Evolutionary conservation across 2,797 vertebrate species (phyloP).

Genomic region (Bovichtus diacanthus): DNA sequence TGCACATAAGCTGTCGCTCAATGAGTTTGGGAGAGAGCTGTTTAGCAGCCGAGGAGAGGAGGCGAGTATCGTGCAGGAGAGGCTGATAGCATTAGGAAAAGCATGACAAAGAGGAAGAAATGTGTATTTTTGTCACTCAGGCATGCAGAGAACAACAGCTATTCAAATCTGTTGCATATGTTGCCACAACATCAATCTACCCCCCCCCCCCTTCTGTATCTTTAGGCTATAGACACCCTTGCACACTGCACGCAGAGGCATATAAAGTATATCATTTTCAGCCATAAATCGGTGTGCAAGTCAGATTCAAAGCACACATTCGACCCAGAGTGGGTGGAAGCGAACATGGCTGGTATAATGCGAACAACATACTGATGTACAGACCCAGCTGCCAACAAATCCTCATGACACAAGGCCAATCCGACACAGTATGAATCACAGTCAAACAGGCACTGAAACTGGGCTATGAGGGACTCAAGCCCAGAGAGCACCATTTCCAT

Average conservation of each 20-base stretch:
- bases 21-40: slow-evolving; percentile 50
- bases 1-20: slow-evolving; percentile 30
- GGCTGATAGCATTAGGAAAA: slow-evolving; percentile 14
- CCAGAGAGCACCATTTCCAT: slow-evolving; percentile 11
- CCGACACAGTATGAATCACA: slow-evolving; percentile 61
- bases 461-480: slow-evolving; percentile 24
- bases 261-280: background rate
- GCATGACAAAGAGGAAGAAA: slow-evolving; percentile 21
- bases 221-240: background rate
- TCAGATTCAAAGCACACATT: slow-evolving; percentile 36
- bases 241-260: slow-evolving; percentile 6
- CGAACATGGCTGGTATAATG: slow-evolving; percentile 54
- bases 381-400: slow-evolving; percentile 64
- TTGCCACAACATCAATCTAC: slow-evolving; percentile 1
- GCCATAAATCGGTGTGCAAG: slow-evolving; percentile 24
- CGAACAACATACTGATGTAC: slow-evolving; percentile 51
- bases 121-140: slow-evolving; percentile 4
- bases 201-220: background rate
- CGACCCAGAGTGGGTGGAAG: slow-evolving; percentile 51
- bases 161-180: slow-evolving; percentile 28
- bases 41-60: slow-evolving; percentile 14
- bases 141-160: slow-evolving; percentile 12
- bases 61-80: slow-evolving; percentile 16
- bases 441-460: slow-evolving; percentile 44
- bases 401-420: slow-evolving; percentile 60